Evolutionary conservation across 1,140 invertebrate genomes (phyloP).

Genomic region (Cepaea nemoralis): DNA sequence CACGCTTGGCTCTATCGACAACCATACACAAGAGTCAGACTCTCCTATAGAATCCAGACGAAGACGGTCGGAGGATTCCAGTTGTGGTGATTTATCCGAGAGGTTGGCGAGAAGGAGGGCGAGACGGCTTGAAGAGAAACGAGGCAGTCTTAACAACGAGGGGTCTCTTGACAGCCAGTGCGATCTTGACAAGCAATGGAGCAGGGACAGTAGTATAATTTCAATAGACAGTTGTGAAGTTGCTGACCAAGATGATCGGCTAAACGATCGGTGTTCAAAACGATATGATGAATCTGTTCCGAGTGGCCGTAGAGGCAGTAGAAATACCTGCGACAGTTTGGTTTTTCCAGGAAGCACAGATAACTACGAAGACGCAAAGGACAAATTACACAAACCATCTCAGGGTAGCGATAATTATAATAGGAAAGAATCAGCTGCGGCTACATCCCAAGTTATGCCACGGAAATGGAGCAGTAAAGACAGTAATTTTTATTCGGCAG

Average conservation of each 20-base stretch:
- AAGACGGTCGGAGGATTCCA: neutral
- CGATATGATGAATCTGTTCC: neutral
- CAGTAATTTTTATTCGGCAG: neutral
- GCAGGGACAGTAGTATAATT: neutral
- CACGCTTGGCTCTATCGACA: neutral
- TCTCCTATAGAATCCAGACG: neutral
- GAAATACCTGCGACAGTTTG: neutral
- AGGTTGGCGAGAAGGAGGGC: slow-evolving; percentile 13
- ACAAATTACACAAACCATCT: no score
- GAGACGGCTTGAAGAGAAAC: slow-evolving; percentile 5
- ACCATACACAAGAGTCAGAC: neutral
- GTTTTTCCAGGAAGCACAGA: neutral
- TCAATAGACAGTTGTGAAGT: neutral
- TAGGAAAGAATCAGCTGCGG: no score
- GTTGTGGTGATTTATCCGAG: neutral
- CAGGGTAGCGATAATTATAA: neutral
- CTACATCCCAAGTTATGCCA: neutral
- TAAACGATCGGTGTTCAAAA: neutral
- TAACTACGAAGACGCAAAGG: neutral
- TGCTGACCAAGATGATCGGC: neutral
- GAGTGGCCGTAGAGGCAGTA: neutral
- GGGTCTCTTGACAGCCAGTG: slow-evolving; percentile 1
- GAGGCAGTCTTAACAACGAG: neutral
- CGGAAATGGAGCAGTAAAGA: neutral
- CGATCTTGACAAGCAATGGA: neutral